These are phyloP conservation scores for Lomographa bimaculata DNA, from an alignment of 2,888 invertebrate genomes.

Conservation along the genomic window DNA sequence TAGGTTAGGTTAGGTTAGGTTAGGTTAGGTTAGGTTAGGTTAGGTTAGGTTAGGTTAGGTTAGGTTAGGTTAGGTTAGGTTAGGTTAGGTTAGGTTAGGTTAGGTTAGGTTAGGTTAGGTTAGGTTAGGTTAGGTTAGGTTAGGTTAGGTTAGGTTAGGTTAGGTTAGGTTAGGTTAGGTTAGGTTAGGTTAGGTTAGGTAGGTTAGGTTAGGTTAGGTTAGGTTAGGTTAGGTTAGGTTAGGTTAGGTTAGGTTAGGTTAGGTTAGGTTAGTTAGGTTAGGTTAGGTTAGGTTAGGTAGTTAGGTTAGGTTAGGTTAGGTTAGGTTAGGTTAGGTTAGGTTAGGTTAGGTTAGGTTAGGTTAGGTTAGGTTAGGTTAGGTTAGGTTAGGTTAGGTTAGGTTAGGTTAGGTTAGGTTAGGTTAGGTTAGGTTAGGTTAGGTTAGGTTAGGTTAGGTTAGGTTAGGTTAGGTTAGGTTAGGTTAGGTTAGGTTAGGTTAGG, in stretches of 20 bases:
- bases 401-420: slow-evolving; percentile 30
- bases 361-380: slow-evolving; percentile 31
- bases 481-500: slow-evolving; percentile 30
- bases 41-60: slow-evolving; percentile 26
- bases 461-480: slow-evolving; percentile 30
- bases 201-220: slow-evolving; percentile 27
- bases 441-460: slow-evolving; percentile 31
- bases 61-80: slow-evolving; percentile 27
- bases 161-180: slow-evolving; percentile 25
- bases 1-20: slow-evolving; percentile 24
- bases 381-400: slow-evolving; percentile 31
- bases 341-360: slow-evolving; percentile 32
- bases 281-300: slow-evolving; percentile 22
- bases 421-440: slow-evolving; percentile 31
- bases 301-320: slow-evolving; percentile 32
- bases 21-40: slow-evolving; percentile 25
- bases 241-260: slow-evolving; percentile 26
- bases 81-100: slow-evolving; percentile 27
- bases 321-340: slow-evolving; percentile 33
- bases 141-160: slow-evolving; percentile 24
- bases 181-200: slow-evolving; percentile 26
- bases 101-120: slow-evolving; percentile 24
- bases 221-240: slow-evolving; percentile 27
- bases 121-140: slow-evolving; percentile 26
- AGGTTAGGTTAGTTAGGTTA: slow-evolving; percentile 25